Base-by-base conservation (phyloP, 2,888 invertebrate species). In the Liopterus haemorrhoidalis region DNA sequence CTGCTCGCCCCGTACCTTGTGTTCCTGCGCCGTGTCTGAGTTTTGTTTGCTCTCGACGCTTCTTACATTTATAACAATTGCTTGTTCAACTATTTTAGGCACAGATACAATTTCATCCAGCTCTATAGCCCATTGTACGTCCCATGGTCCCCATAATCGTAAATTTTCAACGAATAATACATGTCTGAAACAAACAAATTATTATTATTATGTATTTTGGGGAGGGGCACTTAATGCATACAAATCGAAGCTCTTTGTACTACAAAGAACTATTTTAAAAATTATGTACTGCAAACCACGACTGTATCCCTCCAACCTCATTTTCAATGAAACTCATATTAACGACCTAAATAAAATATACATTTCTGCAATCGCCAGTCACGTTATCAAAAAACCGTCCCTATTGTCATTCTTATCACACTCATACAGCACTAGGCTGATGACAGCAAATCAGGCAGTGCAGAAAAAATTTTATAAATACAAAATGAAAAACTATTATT, bases 91-190 rank as follows among this genome's bases (percentile, higher is more conserved):
- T 21, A 82, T 66, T 44, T 70, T 65, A 2, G 85, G 84, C 9
- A 81, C 74, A 8, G 79, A 81, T 54, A 83, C 72, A 39, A 89
- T 72, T 57, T 84, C 82, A 59, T 84, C 81, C 37, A 87, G 72
- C 47, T 78, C 75, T 15, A 85, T 74, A 22, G 72, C 72, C 87
- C 87, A 87, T 64, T 85, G 85, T 19, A 84, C 73, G 56, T 81
- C 82, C 82, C 86, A 87, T 5, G 78, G 73, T 24, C 81, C 80
- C 77, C 82, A 80, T 54, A 74, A 72, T 56, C 77, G 69, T 54
- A 79, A 78, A 54, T 83, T 81, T 53, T 84, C 81, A 47, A 85
- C 73, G 60, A 84, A 70, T 62, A 85, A 77, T 43, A 88, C 72
- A 61, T 84, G 82, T 55, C 88, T 88, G 64, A 16, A 70, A 60